phyloP scores from a whole-genome alignment of 2,797 vertebrate genomes.

The Pteropus rufus region DNA sequence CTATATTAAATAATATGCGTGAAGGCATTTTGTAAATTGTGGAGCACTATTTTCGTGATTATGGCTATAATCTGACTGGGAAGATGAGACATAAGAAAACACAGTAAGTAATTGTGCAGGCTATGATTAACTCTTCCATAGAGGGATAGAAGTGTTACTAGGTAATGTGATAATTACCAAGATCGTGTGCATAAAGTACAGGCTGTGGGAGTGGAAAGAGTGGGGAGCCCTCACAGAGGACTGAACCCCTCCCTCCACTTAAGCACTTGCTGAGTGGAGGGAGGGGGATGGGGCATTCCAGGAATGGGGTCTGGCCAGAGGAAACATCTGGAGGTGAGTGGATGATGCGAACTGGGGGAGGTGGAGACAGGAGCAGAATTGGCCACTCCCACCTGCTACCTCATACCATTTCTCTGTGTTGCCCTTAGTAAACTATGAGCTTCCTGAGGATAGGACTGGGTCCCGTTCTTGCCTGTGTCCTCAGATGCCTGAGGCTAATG shows the following conservation, averaged over 20 bases:
- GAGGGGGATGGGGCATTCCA: not conserved
- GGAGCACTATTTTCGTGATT: not conserved
- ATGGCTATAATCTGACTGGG: not conserved
- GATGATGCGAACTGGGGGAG: not conserved
- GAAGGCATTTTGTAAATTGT: not conserved
- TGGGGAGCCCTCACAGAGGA: not conserved
- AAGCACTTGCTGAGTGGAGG: not conserved
- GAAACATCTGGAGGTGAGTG: not conserved
- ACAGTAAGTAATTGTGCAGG: not conserved
- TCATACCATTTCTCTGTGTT: not conserved
- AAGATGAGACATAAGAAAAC: not conserved
- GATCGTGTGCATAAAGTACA: not conserved
- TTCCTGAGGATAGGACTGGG: not conserved
- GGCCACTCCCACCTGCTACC: not conserved
- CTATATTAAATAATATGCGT: not conserved
- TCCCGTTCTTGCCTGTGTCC: not conserved
- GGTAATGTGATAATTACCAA: not conserved
- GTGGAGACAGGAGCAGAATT: not conserved
- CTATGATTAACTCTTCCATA: not conserved
- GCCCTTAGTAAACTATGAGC: not conserved
- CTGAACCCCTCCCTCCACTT: not conserved
- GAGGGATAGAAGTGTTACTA: not conserved
- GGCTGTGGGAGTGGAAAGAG: not conserved
- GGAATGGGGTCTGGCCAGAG: not conserved
- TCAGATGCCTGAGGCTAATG: not conserved